phyloP scores from a whole-genome alignment of 2,888 invertebrate species.

The Protula sp. region DNA sequence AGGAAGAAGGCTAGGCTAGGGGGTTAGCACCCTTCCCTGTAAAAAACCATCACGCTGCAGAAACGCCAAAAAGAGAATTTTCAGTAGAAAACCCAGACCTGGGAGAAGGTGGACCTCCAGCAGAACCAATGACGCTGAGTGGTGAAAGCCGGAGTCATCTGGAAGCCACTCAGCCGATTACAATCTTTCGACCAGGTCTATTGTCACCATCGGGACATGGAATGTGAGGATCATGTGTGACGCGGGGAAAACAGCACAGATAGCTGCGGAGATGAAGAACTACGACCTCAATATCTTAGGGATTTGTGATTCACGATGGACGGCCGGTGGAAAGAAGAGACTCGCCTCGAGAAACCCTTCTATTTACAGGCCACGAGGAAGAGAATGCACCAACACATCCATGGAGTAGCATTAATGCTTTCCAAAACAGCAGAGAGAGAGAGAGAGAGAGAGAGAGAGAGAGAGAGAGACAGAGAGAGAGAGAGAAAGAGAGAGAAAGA shows the following conservation, averaged over 20 bases:
- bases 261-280: conserved; percentile 10
- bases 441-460: too few species aligned
- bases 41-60: too few species aligned
- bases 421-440: conserved; percentile 3
- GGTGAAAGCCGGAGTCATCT: neutral
- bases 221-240: conserved; percentile 15
- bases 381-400: conserved; percentile 6
- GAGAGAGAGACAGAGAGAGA: too few species aligned
- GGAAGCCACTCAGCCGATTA: neutral
- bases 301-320: conserved; percentile 14
- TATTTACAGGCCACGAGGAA: conserved; percentile 6
- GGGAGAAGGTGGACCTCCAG: neutral
- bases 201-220: conserved; percentile 6
- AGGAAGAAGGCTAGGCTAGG: too few species aligned
- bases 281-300: conserved; percentile 8
- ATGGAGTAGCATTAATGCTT: conserved; percentile 13
- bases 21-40: too few species aligned
- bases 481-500: too few species aligned
- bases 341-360: conserved; percentile 10
- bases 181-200: neutral
- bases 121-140: too few species aligned
- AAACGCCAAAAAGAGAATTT: too few species aligned
- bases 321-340: conserved; percentile 9
- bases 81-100: neutral
- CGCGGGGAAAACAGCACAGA: conserved; percentile 9